Evolutionary conservation across 2,888 invertebrate genomes (phyloP).

Genomic region (Acleris holmiana): DNA sequence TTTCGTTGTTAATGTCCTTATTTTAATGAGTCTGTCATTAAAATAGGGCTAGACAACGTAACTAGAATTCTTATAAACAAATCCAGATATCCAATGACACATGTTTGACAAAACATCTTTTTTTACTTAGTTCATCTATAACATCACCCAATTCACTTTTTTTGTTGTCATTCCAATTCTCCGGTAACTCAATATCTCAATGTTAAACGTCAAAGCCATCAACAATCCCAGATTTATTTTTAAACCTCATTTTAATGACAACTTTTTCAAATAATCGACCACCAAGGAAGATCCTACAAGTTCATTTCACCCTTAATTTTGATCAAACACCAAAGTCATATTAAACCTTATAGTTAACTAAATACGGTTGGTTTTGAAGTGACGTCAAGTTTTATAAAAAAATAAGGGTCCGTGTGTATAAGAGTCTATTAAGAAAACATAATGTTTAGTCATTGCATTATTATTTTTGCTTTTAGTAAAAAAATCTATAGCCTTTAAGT

Average conservation of each 20-base stretch:
- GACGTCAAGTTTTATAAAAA: background rate
- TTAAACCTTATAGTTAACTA: background rate
- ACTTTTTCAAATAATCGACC: slow-evolving; percentile 30
- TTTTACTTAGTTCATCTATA: no score
- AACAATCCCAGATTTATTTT: slow-evolving; percentile 20
- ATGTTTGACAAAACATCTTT: no score
- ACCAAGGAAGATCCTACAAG: slow-evolving; percentile 25
- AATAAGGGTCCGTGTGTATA: slow-evolving; percentile 8
- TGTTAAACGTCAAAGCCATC: slow-evolving; percentile 23
- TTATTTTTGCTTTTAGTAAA: background rate
- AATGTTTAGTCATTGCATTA: slow-evolving; percentile 19
- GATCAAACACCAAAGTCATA: background rate
- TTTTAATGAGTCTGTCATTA: no score
- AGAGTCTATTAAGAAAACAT: slow-evolving; percentile 32
- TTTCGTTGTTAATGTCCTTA: no score
- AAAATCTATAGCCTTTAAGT: background rate
- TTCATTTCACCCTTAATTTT: slow-evolving; percentile 4
- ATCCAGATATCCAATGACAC: no score
- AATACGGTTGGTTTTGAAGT: background rate
- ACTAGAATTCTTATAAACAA: no score
- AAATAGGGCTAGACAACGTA: no score
- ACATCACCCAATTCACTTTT: no score
- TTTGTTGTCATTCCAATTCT: background rate
- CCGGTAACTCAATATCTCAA: slow-evolving; percentile 6
- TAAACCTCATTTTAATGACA: slow-evolving; percentile 24